These are phyloP conservation scores for Pampus argenteus DNA, from an alignment of 2,797 vertebrate genomes.

Conservation along the genomic window DNA sequence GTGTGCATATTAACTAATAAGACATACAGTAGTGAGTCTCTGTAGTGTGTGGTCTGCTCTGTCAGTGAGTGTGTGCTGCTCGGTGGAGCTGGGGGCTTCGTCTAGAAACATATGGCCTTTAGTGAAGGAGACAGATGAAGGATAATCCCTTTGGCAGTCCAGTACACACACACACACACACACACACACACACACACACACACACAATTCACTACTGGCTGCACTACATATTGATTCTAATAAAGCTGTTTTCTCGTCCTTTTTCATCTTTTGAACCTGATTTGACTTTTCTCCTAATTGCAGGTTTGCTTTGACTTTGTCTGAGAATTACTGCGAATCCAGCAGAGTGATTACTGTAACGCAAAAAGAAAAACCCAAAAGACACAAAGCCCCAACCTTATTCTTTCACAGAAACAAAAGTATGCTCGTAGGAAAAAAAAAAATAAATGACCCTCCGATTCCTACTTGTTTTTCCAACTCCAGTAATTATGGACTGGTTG, in stretches of 20 bases:
- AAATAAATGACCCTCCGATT: neutral
- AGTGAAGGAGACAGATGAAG: conserved; percentile 72
- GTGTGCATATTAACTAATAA: conserved; percentile 24
- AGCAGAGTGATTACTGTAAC: neutral
- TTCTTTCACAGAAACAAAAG: neutral
- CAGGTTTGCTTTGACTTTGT: conserved; percentile 2
- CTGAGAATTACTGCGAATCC: conserved; percentile 10
- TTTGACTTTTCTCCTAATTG: neutral
- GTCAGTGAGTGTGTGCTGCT: conserved; percentile 30
- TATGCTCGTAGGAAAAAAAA: neutral
- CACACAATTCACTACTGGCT: conserved; percentile 44
- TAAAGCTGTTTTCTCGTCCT: conserved; percentile 5
- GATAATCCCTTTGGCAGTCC: conserved; percentile 78
- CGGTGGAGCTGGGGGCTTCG: conserved; percentile 56
- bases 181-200: conserved; percentile 12
- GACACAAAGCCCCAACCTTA: neutral
- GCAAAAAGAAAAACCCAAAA: neutral
- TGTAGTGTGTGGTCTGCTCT: conserved; percentile 53
- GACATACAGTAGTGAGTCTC: conserved; percentile 38
- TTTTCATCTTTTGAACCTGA: conserved; percentile 1
- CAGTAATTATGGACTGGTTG: conserved; percentile 1
- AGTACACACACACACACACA: conserved; percentile 25
- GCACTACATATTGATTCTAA: conserved; percentile 36
- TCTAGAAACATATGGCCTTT: conserved; percentile 82
- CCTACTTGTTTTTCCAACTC: fast-evolving